phyloP scores from a whole-genome alignment of 2,888 invertebrate genomes.

The Cosmopolites sordidus region DNA sequence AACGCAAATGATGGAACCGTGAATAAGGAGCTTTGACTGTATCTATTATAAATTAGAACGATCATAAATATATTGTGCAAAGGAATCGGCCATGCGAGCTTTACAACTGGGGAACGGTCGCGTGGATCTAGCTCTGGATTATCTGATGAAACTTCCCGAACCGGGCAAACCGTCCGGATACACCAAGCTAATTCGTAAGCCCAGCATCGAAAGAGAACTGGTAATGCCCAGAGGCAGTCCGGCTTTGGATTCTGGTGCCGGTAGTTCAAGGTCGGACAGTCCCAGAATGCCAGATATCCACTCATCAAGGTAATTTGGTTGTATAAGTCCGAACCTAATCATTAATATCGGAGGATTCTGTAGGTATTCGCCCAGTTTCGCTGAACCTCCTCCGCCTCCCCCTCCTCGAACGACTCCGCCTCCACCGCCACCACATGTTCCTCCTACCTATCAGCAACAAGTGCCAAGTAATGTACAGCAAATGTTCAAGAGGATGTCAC shows the following conservation, averaged over 20 bases:
- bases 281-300: slow-evolving; percentile 63
- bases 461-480: slow-evolving; percentile 66
- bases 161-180: slow-evolving; percentile 32
- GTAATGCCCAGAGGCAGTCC: slow-evolving; percentile 77
- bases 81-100: slow-evolving; percentile 68
- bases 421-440: slow-evolving; percentile 58
- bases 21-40: too few relatives aligned
- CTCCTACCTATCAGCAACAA: slow-evolving; percentile 53
- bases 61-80: too few relatives aligned
- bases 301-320: slow-evolving; percentile 45
- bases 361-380: slow-evolving; percentile 65
- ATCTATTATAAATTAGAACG: too few relatives aligned
- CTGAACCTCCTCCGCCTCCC: slow-evolving; percentile 53
- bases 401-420: slow-evolving; percentile 60
- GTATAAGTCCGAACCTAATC: neutral
- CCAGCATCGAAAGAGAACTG: slow-evolving; percentile 81
- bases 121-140: slow-evolving; percentile 66
- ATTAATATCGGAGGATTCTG: too few relatives aligned
- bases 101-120: slow-evolving; percentile 67
- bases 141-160: slow-evolving; percentile 54
- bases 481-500: slow-evolving; percentile 72
- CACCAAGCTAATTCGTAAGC: slow-evolving; percentile 78
- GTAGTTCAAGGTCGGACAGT: slow-evolving; percentile 85
- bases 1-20: too few relatives aligned
- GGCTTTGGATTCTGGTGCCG: slow-evolving; percentile 82